Evolutionary conservation across 2,797 vertebrate genomes (phyloP), one percentile per base, ranked within the genome.

Genomic region (Scleropages formosus): DNA sequence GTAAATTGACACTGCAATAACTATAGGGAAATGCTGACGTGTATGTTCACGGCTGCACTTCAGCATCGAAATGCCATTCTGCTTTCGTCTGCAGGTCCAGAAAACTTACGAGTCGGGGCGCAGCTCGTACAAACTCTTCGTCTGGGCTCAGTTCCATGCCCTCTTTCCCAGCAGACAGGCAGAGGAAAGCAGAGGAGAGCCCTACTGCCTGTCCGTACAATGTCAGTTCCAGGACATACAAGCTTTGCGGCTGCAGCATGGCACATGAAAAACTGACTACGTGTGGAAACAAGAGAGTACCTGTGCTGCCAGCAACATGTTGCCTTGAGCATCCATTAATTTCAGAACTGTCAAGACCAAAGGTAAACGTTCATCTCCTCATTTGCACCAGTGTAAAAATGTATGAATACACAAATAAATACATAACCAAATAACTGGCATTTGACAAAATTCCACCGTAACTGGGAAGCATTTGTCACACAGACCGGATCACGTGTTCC

Each of bases 171-270:
- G 75, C 51, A 74, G 2, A 2, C 62, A 78, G 88, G 84, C 51
- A 22, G n/a, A 85, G 90, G 80, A 81, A 86, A 79, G 74, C 10
- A 75, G 72, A 80, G 1, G 77, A 64, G 12, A 22, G 59, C 69
- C 78, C 78, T 70, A 77, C 10, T 18, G 15, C 26, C 7, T n/a
- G 18, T 47, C 64, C 20, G 10, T 67, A 67, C 66, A 51, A 39
- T 26, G 74, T 51, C 65, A 74, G 46, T 72, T 27, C 12, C 27
- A 46, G 24, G 78, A 65, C 84, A 82, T 80, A 72, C 67, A 79
- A 77, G 80, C 72, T 76, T 77, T 64, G 72, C 75, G 20, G 56
- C 27, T 62, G 10, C 61, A 56, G 39, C 76, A 58, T 44, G 24
- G 56, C 75, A 11, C 78, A 71, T 78, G 31, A 68, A 51, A 70